Conservation (phyloP, 37 sponge, comb jelly and placozoan genomes). For the Axinella damicornis region DNA sequence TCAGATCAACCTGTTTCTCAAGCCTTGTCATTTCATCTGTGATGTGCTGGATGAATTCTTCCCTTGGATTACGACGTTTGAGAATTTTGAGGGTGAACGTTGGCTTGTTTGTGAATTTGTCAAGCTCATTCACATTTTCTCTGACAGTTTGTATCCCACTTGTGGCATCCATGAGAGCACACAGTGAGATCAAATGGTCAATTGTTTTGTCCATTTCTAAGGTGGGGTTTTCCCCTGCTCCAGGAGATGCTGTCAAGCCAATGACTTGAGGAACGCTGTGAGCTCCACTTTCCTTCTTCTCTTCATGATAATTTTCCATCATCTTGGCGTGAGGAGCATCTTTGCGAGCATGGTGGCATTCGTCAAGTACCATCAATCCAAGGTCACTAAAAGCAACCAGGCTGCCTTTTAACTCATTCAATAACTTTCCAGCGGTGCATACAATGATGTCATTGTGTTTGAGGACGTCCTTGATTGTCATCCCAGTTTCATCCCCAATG, state of each 20-base stretch:
- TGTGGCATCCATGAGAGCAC: constrained; percentile 79
- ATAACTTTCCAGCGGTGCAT: constrained; percentile 70
- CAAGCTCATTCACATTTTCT: constrained; percentile 40
- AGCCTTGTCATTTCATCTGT: constrained; percentile 36
- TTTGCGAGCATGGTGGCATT: constrained; percentile 84
- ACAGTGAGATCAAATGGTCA: constrained; percentile 53
- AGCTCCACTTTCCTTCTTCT: constrained; percentile 7
- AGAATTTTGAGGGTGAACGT: neutral
- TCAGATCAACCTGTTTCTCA: neutral
- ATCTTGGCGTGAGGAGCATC: constrained; percentile 55
- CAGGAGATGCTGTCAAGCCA: constrained; percentile 77
- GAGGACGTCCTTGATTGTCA: neutral
- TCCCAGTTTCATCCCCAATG: constrained; percentile 15
- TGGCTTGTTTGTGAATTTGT: constrained; percentile 10
- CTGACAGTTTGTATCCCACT: constrained; percentile 57
- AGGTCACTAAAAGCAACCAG: constrained; percentile 21
- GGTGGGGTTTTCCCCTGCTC: constrained; percentile 52
- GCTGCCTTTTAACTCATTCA: constrained; percentile 12
- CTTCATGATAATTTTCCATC: constrained; percentile 50
- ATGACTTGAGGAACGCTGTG: constrained; percentile 54
- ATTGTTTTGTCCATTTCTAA: constrained; percentile 12
- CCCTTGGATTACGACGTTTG: constrained; percentile 32
- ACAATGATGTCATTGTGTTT: constrained; percentile 45
- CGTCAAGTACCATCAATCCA: constrained; percentile 83
- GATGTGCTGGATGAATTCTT: constrained; percentile 9